Base-by-base conservation (phyloP, 2,797 vertebrate species). In the Platalea minor region DNA sequence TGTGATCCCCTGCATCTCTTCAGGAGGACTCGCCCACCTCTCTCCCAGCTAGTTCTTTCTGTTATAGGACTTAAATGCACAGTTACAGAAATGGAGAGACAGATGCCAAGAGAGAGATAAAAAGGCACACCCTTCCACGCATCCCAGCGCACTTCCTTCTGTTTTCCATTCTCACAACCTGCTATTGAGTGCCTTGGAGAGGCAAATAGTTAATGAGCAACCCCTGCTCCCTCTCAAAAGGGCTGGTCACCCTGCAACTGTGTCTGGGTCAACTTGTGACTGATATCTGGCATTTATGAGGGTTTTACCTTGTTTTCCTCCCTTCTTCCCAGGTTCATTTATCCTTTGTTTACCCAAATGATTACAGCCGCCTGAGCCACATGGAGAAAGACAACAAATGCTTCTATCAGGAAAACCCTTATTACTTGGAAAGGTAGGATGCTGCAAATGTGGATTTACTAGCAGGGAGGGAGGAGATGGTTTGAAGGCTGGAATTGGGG, bases 361-460 rank as follows among this genome's bases (percentile, higher is more conserved):
- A 99, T 98, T 99, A 98, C 93, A 99, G 99, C 25, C 98, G 99
- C 26, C 98, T 99, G 89, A 99, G 98, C 79, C 99, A 99, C 98
- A 99, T 99, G 99, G 99, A 99, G 95, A 97, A 97, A 18, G 98
- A 98, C n/a, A 99, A 98, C 93, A 99, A 98, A 86, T 99, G 99
- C 95, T 99, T 99, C 97, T 99, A 99, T 96, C 98, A 97, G 74
- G 98, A 98, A 91, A 98, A 93, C 37, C 67, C 96, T 2, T 97
- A 96, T 78, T 97, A 97, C 74, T 92, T 98, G 60, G 96, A 98
- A 84, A 98, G 98, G 98, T 98, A 86, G 61, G 85, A 37, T 69
- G 60, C 81, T 85, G 41, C 35, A 53, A 37, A 59, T 39, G 28
- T 2, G 4, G 17, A 6, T 26, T 79, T 61, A 16, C 21, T 72